Base-by-base conservation (phyloP, 2,888 invertebrate species). In the Tryphoninae sp. region DNA sequence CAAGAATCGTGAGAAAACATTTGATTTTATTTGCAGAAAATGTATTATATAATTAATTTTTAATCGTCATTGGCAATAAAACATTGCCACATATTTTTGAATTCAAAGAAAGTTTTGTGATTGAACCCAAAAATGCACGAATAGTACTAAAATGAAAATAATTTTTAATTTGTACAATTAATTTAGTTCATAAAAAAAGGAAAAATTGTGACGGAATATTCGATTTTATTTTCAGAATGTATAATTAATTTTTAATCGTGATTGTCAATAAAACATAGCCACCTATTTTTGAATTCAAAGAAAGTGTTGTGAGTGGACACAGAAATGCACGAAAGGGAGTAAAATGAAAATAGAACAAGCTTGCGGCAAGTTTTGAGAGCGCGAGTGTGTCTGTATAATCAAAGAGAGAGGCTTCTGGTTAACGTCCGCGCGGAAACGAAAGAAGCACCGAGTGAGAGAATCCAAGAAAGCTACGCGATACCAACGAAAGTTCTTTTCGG, bases 391-490 rank as follows among this genome's bases (percentile, higher is more conserved):
- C 55, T 72, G 77, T 72, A 61, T 78, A 74, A 78, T 64, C 64
- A 73, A 73, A 81, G 62, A 49, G 59, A 53, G 51, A 58, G 79
- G 76, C 58, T 73, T 82, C 82, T 82, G 82, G 82, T 76, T 82
- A 82, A 68, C 72, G 42, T 82, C 79, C 42, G 33, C 23, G 62
- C 45, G 16, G 40, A 72, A 64, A 51, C 26, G 72, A 68, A 59
- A 40, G 53, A 53, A 59, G 74, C 26, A 61, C 51, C n/a, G 68
- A 19, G 13, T 11, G 7, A 42, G 58, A 33, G 51, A 82, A 73
- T 64, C 61, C 58, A 62, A 74, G 69, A 79, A 69, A 75, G 61
- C 23, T 55, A 8, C 40, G 16, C 16, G 42, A 65, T 59, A 16
- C 69, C 11, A 23, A 49, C 49, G 71, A 62, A 40, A 26, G 62